Conservation (phyloP, 1,140 invertebrate species). For the Cydia splendana region DNA sequence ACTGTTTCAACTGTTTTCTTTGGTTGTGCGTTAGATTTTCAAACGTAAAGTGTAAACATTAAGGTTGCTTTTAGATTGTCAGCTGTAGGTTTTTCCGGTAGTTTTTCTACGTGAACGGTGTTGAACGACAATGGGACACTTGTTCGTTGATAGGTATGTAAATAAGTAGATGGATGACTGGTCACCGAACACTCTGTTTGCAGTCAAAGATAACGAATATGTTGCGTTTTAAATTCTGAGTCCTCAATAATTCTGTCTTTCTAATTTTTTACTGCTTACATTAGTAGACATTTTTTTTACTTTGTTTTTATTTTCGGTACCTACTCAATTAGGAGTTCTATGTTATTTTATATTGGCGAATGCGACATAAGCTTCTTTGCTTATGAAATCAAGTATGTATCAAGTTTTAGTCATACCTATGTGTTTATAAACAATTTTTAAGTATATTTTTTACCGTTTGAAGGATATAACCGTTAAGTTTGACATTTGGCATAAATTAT, state of each 20-base stretch:
- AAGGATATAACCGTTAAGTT: not conserved
- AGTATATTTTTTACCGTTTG: too few relatives aligned
- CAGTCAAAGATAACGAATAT: slow-evolving; percentile 47
- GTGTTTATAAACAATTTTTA: too few relatives aligned
- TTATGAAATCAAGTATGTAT: not conserved
- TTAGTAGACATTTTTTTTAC: too few relatives aligned
- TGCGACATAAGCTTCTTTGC: not conserved
- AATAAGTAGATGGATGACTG: slow-evolving; percentile 75
- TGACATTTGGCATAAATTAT: not conserved
- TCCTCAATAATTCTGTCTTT: too few relatives aligned
- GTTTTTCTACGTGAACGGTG: slow-evolving; percentile 63
- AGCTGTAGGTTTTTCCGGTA: slow-evolving; percentile 62
- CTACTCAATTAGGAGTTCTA: too few relatives aligned
- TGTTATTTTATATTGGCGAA: not conserved
- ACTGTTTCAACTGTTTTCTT: slow-evolving; percentile 62
- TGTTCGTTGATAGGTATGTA: slow-evolving; percentile 74
- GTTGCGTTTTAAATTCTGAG: not conserved
- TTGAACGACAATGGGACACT: slow-evolving; percentile 71
- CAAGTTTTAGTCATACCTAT: too few relatives aligned
- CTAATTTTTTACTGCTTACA: too few relatives aligned
- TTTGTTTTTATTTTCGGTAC: too few relatives aligned
- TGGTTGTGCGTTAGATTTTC: slow-evolving; percentile 31
- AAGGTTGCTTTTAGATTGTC: slow-evolving; percentile 49
- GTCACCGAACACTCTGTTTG: slow-evolving; percentile 65
- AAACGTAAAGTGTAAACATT: slow-evolving; percentile 19